Base-by-base conservation (phyloP, 1,140 invertebrate genomes). In the Lysiphlebus fabarum region DNA sequence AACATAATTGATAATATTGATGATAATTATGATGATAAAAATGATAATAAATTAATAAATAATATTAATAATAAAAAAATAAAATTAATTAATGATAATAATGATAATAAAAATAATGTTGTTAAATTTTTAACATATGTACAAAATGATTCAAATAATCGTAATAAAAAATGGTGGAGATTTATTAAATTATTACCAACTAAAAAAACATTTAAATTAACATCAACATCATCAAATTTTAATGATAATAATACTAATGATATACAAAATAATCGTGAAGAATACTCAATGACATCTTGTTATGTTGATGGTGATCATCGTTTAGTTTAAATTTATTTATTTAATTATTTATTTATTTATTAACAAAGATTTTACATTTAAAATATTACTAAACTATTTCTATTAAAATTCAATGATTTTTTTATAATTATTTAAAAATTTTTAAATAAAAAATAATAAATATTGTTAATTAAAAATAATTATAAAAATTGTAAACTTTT, bases 171-270 rank as follows among this genome's bases (percentile, higher is more conserved):
- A 45, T 77, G 75, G 76, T 77, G 74, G 73, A 59, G 65, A 6
- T 26, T 76, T 2, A 56, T 78, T 6, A 70, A 73, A 36, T 78
- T 75, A 76, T 49, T 77, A 4, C 72, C 77, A 0, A 64, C 66
- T 5, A 44, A 70, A 1, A 72, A 73, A 42, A 50, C 59, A 1
- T 62, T 70, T 6, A 69, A 65, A 12, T 47, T 72, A 34, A 17
- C 59, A 26, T 47, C 62, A 8, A 58, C 65, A 48, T 38, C 41
- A 8, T 61, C 59, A 11, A 53, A 61, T 6, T 53, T 65, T 8
- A 62, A 62, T 6, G 58, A 67, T 26, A 45, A 42, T 7, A 53
- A 64, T 0, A 6, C 65, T 0, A 64, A 66, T 33, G 71, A 67
- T 41, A 50, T 56, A 14, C 58, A 62, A 42, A 53, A 49, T 26